These are phyloP conservation scores for Aphodius sticticus DNA, from an alignment of 2,888 invertebrate genomes.

Conservation along the genomic window DNA sequence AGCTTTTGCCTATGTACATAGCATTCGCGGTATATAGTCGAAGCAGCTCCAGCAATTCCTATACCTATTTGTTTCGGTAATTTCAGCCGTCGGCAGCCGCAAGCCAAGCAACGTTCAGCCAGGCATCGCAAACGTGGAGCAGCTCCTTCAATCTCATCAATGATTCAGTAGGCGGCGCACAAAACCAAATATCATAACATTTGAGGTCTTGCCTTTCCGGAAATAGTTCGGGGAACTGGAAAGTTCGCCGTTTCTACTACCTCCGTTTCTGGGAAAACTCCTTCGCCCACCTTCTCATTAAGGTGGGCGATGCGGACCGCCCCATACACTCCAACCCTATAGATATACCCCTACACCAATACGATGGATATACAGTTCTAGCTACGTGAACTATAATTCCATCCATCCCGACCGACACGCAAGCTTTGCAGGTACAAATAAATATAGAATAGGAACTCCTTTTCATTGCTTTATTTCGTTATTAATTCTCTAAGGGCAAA, in stretches of 20 bases:
- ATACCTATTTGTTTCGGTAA: conserved; percentile 4
- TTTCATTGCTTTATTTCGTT: background rate
- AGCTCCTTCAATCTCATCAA: background rate
- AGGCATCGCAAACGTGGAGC: background rate
- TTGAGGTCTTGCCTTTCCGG: conserved; percentile 4
- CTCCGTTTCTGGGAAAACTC: background rate
- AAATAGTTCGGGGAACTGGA: conserved; percentile 4
- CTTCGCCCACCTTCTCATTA: background rate
- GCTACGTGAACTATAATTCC: background rate
- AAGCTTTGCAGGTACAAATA: background rate
- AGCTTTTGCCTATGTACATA: background rate
- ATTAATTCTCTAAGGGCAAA: too few species aligned
- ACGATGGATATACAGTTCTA: background rate
- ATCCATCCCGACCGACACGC: background rate
- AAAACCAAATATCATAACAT: conserved; percentile 4
- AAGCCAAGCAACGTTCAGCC: background rate
- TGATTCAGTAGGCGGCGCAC: background rate
- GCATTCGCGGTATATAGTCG: background rate
- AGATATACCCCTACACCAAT: background rate
- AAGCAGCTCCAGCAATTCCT: background rate
- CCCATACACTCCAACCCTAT: background rate
- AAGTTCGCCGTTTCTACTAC: background rate
- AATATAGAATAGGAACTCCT: background rate
- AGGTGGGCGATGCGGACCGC: background rate
- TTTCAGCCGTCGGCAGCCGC: conserved; percentile 4